Base-by-base conservation (phyloP, 2,113 vertebrate genomes). In the Xenus cinereus region DNA sequence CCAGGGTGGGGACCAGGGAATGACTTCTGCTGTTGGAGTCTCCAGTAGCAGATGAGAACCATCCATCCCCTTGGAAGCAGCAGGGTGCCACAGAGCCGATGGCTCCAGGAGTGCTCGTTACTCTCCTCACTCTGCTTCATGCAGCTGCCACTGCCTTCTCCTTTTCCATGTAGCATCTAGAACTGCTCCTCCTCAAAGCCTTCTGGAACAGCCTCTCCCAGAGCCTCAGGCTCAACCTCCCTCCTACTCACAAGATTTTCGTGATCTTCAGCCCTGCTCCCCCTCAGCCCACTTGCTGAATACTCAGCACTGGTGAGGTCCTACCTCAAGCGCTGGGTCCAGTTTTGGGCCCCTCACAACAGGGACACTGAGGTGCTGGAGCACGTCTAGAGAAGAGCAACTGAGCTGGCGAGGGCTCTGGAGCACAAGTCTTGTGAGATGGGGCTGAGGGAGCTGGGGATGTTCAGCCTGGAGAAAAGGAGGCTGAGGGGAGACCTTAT, bases 41-140 rank as follows among this genome's bases (percentile, higher is more conserved):
- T 59, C n/a, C 50, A 43, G 45, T 37, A 80, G 26, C 30, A 84
- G 46, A 12, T 0, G 12, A 45, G 50, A 43, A 33, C 16, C 3
- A 2, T 12, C 76, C 57, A 19, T 32, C 28, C 53, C 41, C 48
- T 68, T 9, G 1, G 7, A 32, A 35, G 41, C 45, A 81, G 23
- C 46, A 43, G 0, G 0, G 13, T 27, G 16, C 37, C 27, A 18
- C 4, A 2, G 3, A 45, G 51, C 30, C 24, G 48, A 51, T 6
- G 8, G 14, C 53, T 64, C 43, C 48, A 20, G 0, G 3, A 41
- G 26, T 1, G 41, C 10, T 28, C 12, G 3, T 16, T 26, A 8
- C 33, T 43, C 30, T 79, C 16, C 23, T 8, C 16, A 1, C 14
- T 28, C n/a, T 22, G 13, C 64, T 76, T 45, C 53, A 33, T 8